Base-by-base conservation (phyloP, 2,888 invertebrate genomes). In the Bhutanitis thaidina region DNA sequence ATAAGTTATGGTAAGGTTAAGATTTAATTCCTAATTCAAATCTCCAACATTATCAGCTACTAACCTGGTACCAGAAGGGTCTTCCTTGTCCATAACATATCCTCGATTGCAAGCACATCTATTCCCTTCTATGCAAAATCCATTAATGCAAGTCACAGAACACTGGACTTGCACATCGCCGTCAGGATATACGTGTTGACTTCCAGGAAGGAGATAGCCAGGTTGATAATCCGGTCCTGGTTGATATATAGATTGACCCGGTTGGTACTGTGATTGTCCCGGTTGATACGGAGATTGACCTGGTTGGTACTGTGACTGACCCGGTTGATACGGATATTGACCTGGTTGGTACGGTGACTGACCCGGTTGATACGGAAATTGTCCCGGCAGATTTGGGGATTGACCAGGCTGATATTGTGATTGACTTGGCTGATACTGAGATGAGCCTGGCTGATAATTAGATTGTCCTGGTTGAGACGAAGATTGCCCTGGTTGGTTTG, bases 121-220 rank as follows among this genome's bases (percentile, higher is more conserved):
- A 53, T 83, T 77, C 1, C 66, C 65, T 46, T 65, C 77, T 7
- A 91, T 89, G 68, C 95, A 95, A 25, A 90, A 80, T 13, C 94
- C 94, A 61, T 95, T 94, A 45, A 92, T 71, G 60, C 95, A 95
- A 7, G 92, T 91, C 16, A 87, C 80, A 3, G 91, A 89, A 65
- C 95, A 95, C n/a, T 44, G 45, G n/a, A 46, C 45, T 35, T 51
- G 51, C 1, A 35, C 40, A 12, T 51, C 51, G 13, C 30, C 34
- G 13, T 46, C 46, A n/a, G 51, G 40, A 25, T 39, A 35, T 13
- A 32, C 13, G 38, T 49, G 36, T 43, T 54, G 56, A 8, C 30
- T 53, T 9, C 47, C 50, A 9, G 52, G 32, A 12, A 56, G 12
- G 44, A 55, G 54, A 37, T 44, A 44, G n/a, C 34, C 12, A 9